Evolutionary conservation across 1,140 invertebrate species (phyloP), one percentile per base, ranked within the genome.

Genomic region (Zaprionus inermis): DNA sequence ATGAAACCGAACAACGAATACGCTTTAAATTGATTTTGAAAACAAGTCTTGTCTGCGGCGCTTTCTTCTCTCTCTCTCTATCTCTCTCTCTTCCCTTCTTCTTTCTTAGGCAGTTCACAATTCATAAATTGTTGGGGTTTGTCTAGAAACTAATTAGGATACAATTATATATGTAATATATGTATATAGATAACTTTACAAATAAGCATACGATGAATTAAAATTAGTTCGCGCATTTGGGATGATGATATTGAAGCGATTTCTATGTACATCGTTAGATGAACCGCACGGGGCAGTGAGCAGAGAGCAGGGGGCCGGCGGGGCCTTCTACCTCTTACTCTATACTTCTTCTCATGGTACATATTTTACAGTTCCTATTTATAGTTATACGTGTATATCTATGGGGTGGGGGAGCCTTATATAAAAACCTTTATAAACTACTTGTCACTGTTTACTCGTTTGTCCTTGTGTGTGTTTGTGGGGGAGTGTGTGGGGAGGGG

Each of bases 391-490:
- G 6, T 57, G 30, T 32, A 36, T 60, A 28, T 28, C 24, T 22
- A 34, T 24, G 11, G 41, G 18, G 30, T 30, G 44, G 51, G 12
- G 46, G 61, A 34, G 2, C 11, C 28, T 55, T 72, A 55, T 67
- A 58, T 64, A 34, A 72, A 72, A 61, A 75, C 20, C 55, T 56
- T 30, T 75, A 70, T 78, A 73, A 72, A 59, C 84, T 88, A 88
- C 63, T 88, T 88, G 83, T 88, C 83, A 89, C 83, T 88, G 84
- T 83, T 88, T 88, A 88, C 84, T 88, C 84, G 83, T 89, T 89
- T 86, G 80, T 86, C 83, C 84, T 67, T 66, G 30, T 65, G 65
- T 49, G 18, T 49, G 44, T 58, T 16, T 16, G 32, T 22, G 20
- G 24, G 24, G 24, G 24, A 2, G n/a, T 41, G 38, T 41, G 38